These are phyloP conservation scores for Limnephilus rhombicus DNA, from an alignment of 2,888 invertebrate genomes.

Conservation along the genomic window DNA sequence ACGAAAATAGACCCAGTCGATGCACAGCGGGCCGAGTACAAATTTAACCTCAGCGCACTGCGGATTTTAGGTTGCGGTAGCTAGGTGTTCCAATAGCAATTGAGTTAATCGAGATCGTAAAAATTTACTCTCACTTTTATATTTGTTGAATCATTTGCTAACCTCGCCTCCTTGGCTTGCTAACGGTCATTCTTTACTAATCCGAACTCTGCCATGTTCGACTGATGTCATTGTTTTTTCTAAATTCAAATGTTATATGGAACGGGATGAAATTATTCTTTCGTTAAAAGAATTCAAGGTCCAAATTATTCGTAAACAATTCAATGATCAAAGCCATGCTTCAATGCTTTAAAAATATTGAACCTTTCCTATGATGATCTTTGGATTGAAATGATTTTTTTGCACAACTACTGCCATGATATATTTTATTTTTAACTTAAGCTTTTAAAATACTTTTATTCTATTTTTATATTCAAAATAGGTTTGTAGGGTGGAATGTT, in stretches of 20 bases:
- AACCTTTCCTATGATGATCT: background rate
- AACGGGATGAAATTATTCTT: background rate
- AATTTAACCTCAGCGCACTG: no score
- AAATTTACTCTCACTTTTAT: background rate
- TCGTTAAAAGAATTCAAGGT: background rate
- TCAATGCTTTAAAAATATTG: background rate
- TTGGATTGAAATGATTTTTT: background rate
- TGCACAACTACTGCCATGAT: background rate
- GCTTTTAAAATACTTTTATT: background rate
- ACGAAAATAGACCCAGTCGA: no score
- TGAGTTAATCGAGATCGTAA: background rate
- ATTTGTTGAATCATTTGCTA: background rate
- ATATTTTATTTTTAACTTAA: background rate
- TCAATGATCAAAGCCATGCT: background rate
- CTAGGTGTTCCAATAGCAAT: background rate
- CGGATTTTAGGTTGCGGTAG: no score
- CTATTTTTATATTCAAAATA: background rate
- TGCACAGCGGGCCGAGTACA: no score
- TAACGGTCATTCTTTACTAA: background rate
- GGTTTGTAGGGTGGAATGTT: background rate
- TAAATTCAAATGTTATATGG: background rate
- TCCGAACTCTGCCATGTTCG: background rate
- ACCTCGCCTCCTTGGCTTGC: background rate
- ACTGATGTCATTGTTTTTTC: background rate
- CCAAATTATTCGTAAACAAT: background rate